A percentile compares a stretch with the other conserved stretches of the same genome.
Conservation (phyloP, 1,140 invertebrate genomes). For the Cydia strobilella region DNA sequence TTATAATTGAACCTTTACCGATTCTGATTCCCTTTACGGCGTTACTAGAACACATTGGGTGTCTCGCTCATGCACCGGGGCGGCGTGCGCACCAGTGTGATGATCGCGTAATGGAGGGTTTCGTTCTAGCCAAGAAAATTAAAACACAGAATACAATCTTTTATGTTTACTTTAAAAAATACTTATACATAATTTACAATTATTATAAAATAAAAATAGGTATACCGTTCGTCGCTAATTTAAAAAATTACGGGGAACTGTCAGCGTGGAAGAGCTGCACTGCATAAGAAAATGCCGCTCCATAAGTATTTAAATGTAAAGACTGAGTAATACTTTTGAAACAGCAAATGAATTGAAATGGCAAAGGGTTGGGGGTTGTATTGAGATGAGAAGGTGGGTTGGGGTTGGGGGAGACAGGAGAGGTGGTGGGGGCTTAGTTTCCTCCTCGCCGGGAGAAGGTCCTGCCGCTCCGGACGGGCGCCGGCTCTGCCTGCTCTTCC, state of each 20-base stretch:
- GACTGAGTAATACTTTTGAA: conserved; percentile 14
- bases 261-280: conserved; percentile 28
- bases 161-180: conserved; percentile 69
- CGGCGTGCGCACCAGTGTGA: too few relatives aligned
- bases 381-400: conserved; percentile 28
- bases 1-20: too few relatives aligned
- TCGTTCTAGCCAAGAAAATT: background rate
- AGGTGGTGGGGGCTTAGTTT: conserved; percentile 44
- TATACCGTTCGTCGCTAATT: conserved; percentile 51
- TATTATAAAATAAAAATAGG: conserved; percentile 50
- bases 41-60: too few relatives aligned
- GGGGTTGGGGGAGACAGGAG: conserved; percentile 34
- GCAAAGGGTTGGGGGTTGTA: background rate
- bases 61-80: too few relatives aligned
- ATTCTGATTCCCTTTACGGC: too few relatives aligned
- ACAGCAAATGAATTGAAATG: background rate
- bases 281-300: conserved; percentile 29
- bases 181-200: conserved; percentile 71
- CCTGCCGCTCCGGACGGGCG: conserved; percentile 55
- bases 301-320: conserved; percentile 11
- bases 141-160: background rate
- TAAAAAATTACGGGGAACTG: conserved; percentile 43
- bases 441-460: conserved; percentile 59
- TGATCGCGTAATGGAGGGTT: too few relatives aligned
- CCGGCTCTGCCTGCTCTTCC: conserved; percentile 60